Base-by-base conservation (phyloP, 2,888 invertebrate species). In the Alloscopus bannaensis region DNA sequence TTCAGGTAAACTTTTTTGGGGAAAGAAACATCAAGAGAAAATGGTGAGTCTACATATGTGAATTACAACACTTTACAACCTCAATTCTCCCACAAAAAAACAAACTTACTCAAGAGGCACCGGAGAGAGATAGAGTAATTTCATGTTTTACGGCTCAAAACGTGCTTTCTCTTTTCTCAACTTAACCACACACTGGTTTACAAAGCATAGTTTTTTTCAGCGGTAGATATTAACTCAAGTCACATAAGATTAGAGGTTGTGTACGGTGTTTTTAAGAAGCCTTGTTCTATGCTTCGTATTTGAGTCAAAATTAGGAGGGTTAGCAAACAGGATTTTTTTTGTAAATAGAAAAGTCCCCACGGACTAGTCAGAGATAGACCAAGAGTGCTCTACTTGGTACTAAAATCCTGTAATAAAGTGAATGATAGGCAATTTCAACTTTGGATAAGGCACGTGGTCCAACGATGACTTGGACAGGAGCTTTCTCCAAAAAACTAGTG, bases 41-140 rank as follows among this genome's bases (percentile, higher is more conserved):
- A n/a, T n/a, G n/a, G n/a, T n/a, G n/a, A n/a, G n/a, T 28, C 26
- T 57, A 28, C n/a, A 42, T 28, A 40, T 3, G 22, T 31, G 62
- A 72, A 64, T 72, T 72, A 72, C 52, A 62, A 62, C 71, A 72
- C 36, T 72, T 72, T 72, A 64, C 71, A 72, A 64, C 62, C 62
- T 52, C 62, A 64, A 72, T 59, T 29, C 59, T 57, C 28, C 57
- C 47, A 26, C 50, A 47, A 60, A n/a, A 62, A 71, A 62, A 65
- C 18, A 69, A 69, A 60, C n/a, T n/a, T 29, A 52, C 71, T 72
- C 45, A 62, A 50, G 64, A 62, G 71, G 40, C 62, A 40, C 26
- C 11, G n/a, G 26, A 40, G 31, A 62, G n/a, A 52, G 62, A 16
- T 47, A 64, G 52, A 64, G 62, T 45, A 72, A 72, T 72, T 72